A percentile compares a stretch with the other conserved stretches of the same genome.
These are phyloP conservation scores for Caenorhabditis zanzibari DNA, from an alignment of 2,888 invertebrate genomes.

Conservation along the genomic window DNA sequence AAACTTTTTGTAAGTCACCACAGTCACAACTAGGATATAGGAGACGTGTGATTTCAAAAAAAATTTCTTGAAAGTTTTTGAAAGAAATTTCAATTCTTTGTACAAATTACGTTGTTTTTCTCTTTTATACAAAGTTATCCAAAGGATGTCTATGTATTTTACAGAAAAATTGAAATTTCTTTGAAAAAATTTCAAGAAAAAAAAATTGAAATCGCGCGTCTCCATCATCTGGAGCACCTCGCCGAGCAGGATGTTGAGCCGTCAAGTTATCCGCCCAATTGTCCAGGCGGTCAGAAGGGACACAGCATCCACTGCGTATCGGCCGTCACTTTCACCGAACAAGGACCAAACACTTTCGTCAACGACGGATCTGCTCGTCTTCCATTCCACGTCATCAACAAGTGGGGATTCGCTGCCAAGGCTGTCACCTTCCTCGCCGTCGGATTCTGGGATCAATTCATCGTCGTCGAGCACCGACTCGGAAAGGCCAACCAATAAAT, in stretches of 20 bases:
- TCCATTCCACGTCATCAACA: constrained; percentile 78
- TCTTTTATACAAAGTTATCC: too few relatives aligned
- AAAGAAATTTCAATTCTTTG: too few relatives aligned
- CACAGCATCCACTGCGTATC: constrained; percentile 69
- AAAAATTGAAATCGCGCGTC: too few relatives aligned
- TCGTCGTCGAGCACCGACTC: constrained; percentile 79
- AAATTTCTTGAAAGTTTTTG: too few relatives aligned
- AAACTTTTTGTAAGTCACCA: too few relatives aligned
- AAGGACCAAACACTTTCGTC: constrained; percentile 78
- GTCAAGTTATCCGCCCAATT: constrained; percentile 73
- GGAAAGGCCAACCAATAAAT: constrained; percentile 79
- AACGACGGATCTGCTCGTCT: constrained; percentile 81
- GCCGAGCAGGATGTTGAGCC: constrained; percentile 73
- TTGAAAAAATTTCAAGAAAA: too few relatives aligned
- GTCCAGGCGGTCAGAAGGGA: constrained; percentile 69
- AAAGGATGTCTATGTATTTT: too few relatives aligned
- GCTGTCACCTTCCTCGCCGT: constrained; percentile 76
- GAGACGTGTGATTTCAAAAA: too few relatives aligned
- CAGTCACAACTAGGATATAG: too few relatives aligned
- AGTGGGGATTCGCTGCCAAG: constrained; percentile 77
- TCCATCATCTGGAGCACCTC: too few relatives aligned
- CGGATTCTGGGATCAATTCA: constrained; percentile 80
- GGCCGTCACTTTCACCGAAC: constrained; percentile 72
- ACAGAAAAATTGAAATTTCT: too few relatives aligned
- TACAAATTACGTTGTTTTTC: too few relatives aligned